Conservation (phyloP, 2,113 vertebrate genomes). For the Gyps fulvus region DNA sequence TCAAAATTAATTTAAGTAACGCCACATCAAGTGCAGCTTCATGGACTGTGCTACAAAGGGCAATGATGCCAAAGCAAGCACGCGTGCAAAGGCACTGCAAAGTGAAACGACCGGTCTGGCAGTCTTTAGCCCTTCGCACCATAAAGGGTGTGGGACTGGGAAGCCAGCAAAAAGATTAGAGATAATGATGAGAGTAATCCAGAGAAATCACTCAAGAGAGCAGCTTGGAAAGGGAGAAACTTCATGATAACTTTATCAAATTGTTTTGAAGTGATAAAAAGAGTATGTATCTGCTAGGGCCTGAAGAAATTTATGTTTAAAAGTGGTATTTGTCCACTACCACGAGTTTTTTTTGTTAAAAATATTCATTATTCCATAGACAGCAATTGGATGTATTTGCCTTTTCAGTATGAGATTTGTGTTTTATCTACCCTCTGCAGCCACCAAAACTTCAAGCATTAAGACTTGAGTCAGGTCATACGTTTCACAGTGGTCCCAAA, state of each 20-base stretch:
- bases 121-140: neutral
- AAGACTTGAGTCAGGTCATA: neutral
- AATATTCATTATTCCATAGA: neutral
- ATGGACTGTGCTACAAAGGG: neutral
- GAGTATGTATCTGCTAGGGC: neutral
- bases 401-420: neutral
- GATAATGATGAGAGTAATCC: neutral
- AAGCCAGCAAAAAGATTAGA: neutral
- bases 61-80: neutral
- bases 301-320: neutral
- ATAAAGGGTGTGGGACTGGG: neutral
- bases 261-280: neutral
- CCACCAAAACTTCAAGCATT: neutral
- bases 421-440: neutral
- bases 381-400: neutral
- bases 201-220: neutral
- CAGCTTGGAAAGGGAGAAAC: neutral
- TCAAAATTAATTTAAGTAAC: constrained; percentile 15
- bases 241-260: neutral
- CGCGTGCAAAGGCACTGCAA: neutral
- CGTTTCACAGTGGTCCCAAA: neutral
- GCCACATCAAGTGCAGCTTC: neutral
- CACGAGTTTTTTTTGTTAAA: neutral
- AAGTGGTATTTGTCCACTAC: neutral
- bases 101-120: neutral